Evolutionary conservation across 2,797 vertebrate genomes (phyloP), one percentile per base, ranked within the genome.

Genomic region (Sebastes diploproa): DNA sequence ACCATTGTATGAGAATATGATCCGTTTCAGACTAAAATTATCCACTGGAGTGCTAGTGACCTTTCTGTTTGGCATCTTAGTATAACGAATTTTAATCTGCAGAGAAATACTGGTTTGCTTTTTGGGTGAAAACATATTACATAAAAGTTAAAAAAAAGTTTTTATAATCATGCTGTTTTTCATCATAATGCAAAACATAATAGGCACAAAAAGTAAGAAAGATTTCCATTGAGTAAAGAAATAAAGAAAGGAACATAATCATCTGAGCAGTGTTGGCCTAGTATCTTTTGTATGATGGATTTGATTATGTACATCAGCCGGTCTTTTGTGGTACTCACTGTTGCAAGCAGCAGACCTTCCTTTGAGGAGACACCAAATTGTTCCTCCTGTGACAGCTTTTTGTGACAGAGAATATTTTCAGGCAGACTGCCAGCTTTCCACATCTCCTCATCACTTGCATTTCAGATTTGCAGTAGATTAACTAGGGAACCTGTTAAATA

Each of bases 391-490:
- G 66, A 61, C 50, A 38, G 30, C n/a, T 72, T 78, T 42, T 63
- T 63, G 34, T 58, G 30, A 38, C 46, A 70, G 38, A 78, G 64
- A 68, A 73, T 50, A 61, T 52, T 68, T 75, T 63, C 72, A 55
- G 50, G 11, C 72, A 74, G 54, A 46, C 23, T 10, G 63, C 3
- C 52, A 74, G 74, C 69, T 79, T 76, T 46, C 42, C 73, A 56
- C 77, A 52, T 87, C 71, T 87, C 23, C 59, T 62, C 60, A 77
- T 80, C 70, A 63, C 77, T 86, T 90, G 83, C 38, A 73, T 76
- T 86, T 84, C 75, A 93, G 85, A 91, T 88, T 91, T 85, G 81
- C 29, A 22, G 85, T 77, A 89, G 69, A 94, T 92, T 78, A 81
- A 87, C 66, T 87, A 59, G 72, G 14, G 81, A 85, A 90, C 80